A percentile compares a stretch with the other conserved stretches of the same genome.
These are phyloP conservation scores for Tenebrio molitor DNA, from an alignment of 1,140 invertebrate genomes.

Conservation along the genomic window DNA sequence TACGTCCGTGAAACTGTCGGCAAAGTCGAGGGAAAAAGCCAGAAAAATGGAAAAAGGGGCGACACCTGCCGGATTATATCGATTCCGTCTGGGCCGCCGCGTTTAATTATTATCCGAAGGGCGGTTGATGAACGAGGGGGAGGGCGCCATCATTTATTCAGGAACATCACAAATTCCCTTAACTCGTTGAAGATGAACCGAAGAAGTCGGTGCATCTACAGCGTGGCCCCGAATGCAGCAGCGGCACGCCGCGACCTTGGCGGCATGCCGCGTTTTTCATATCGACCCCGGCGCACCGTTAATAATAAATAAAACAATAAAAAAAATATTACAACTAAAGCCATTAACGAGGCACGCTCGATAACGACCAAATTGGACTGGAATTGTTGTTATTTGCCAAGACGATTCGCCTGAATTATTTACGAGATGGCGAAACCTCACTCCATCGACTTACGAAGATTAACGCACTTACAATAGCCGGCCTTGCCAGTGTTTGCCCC, in stretches of 20 bases:
- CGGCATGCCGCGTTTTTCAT: neutral
- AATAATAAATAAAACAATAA: slow-evolving; percentile 1
- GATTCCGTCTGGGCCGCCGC: slow-evolving; percentile 1
- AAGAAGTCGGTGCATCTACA: neutral
- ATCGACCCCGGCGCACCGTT: neutral
- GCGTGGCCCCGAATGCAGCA: neutral
- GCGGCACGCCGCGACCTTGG: neutral
- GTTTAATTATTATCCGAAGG: slow-evolving; percentile 38
- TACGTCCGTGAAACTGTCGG: slow-evolving; percentile 2
- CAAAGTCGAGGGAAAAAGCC: neutral
- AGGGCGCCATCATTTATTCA: neutral
- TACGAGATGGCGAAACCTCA: too few relatives aligned
- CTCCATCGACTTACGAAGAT: too few relatives aligned
- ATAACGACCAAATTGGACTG: neutral
- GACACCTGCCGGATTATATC: slow-evolving; percentile 15
- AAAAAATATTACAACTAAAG: neutral
- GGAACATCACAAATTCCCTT: slow-evolving; percentile 1
- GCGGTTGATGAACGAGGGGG: slow-evolving; percentile 25
- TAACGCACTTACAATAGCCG: neutral
- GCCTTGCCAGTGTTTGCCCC: neutral
- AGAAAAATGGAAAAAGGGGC: slow-evolving; percentile 30
- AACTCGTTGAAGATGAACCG: neutral
- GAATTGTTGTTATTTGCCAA: slow-evolving; percentile 2
- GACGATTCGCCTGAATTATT: neutral
- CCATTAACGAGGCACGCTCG: slow-evolving; percentile 2